phyloP scores from a whole-genome alignment of 2,888 invertebrate species.

The Athalia cordata region DNA sequence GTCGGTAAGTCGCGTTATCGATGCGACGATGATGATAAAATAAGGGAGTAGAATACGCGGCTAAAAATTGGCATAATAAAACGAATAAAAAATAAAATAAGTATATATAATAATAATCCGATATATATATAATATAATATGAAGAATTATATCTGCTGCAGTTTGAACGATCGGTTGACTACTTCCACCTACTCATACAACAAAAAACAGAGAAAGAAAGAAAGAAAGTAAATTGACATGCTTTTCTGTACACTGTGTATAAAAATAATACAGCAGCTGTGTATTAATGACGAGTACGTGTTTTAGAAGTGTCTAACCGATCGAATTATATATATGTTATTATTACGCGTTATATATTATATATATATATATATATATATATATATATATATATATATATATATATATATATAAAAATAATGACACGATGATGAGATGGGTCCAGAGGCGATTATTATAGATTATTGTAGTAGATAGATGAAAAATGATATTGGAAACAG shows the following conservation, averaged over 20 bases:
- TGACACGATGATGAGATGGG: slow-evolving; percentile 2
- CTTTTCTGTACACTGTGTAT: not conserved
- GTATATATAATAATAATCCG: not conserved
- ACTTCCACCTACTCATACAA: slow-evolving; percentile 20
- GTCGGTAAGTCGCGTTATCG: no score
- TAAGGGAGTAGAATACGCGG: no score
- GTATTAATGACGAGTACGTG: slow-evolving; percentile 4
- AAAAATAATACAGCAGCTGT: not conserved
- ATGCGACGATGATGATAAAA: no score
- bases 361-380: slow-evolving; percentile 11
- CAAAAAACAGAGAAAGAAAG: not conserved
- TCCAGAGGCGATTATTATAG: no score
- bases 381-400: slow-evolving; percentile 7
- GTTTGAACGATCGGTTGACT: slow-evolving; percentile 10
- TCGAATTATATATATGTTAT: slow-evolving; percentile 6
- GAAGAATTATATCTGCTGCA: no score
- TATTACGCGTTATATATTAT: slow-evolving; percentile 8
- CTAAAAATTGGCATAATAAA: not conserved
- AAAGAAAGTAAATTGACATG: not conserved
- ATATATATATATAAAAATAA: slow-evolving; percentile 1
- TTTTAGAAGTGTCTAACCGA: slow-evolving; percentile 39
- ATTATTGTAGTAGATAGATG: no score
- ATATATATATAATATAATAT: not conserved
- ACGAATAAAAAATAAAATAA: not conserved
- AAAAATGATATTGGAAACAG: no score